These are phyloP conservation scores for Dysdera silvatica DNA, from an alignment of 1,140 invertebrate species.

Conservation along the genomic window DNA sequence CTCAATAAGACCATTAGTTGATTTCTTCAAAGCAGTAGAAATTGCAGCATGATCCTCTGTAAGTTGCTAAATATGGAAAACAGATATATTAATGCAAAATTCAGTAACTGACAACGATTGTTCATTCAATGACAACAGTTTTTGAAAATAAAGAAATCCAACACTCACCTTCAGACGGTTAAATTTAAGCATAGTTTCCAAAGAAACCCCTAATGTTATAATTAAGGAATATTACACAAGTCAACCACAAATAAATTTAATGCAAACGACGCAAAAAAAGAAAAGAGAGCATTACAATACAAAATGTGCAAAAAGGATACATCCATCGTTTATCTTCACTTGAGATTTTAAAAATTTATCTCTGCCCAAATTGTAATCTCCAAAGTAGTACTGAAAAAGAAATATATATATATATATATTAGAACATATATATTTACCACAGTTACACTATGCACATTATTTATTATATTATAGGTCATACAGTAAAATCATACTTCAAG, in stretches of 20 bases:
- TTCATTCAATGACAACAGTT: too few relatives aligned
- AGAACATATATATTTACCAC: too few relatives aligned
- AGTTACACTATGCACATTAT: too few relatives aligned
- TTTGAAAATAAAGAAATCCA: too few relatives aligned
- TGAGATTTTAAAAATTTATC: slow-evolving; percentile 84
- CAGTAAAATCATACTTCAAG: too few relatives aligned
- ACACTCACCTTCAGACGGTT: slow-evolving; percentile 61
- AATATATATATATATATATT: too few relatives aligned
- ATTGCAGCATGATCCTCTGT: slow-evolving; percentile 62
- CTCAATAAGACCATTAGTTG: slow-evolving; percentile 63
- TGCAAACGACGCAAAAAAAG: too few relatives aligned
- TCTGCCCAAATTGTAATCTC: slow-evolving; percentile 75
- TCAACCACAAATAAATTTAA: neutral
- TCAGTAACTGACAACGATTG: too few relatives aligned
- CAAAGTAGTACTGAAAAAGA: slow-evolving; percentile 61
- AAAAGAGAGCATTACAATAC: neutral
- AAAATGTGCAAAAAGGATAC: slow-evolving; percentile 45
- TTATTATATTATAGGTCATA: too few relatives aligned
- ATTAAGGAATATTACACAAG: too few relatives aligned
- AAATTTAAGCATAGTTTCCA: slow-evolving; percentile 76
- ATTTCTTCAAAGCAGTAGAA: slow-evolving; percentile 62
- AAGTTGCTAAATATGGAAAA: slow-evolving; percentile 48
- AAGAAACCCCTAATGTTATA: slow-evolving; percentile 57
- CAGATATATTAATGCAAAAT: too few relatives aligned
- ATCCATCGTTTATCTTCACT: slow-evolving; percentile 75